These are phyloP conservation scores for Paramisgurnus dabryanus DNA, from an alignment of 2,113 vertebrate genomes.

Conservation along the genomic window DNA sequence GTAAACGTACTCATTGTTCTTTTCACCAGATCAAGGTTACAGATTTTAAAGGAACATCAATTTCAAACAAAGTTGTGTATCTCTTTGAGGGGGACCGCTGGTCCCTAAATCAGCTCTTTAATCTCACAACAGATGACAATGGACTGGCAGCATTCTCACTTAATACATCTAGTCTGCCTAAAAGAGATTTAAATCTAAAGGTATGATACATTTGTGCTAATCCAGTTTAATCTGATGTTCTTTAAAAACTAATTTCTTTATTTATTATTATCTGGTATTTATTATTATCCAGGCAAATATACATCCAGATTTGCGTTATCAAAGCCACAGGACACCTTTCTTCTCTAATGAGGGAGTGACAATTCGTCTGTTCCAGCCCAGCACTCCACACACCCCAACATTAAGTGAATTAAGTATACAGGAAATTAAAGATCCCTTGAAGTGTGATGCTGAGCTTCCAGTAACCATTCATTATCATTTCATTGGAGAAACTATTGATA, in stretches of 20 bases:
- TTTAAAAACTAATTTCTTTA: background rate
- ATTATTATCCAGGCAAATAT: conserved; percentile 49
- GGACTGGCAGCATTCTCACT: conserved; percentile 66
- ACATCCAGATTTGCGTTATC: accelerated
- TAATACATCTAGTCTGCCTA: conserved; percentile 7
- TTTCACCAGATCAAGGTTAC: conserved; percentile 64
- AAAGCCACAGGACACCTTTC: background rate
- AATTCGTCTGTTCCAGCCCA: background rate
- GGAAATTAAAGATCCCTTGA: conserved; percentile 45
- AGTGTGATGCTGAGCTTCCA: conserved; percentile 53
- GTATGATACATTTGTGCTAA: conserved; percentile 50
- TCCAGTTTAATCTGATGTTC: background rate
- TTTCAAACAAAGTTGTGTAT: conserved; percentile 54
- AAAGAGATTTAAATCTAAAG: conserved; percentile 10
- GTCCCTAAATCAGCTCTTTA: conserved; percentile 27
- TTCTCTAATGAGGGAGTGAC: background rate
- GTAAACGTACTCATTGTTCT: too few relatives aligned
- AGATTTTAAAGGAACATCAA: conserved; percentile 51
- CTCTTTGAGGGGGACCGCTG: conserved; percentile 52
- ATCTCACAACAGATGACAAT: conserved; percentile 66
- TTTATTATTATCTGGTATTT: background rate
- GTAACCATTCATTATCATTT: conserved; percentile 63
- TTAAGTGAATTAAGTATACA: conserved; percentile 64
- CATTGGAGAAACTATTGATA: conserved; percentile 56
- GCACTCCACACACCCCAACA: conserved; percentile 46